These are phyloP conservation scores for Melieria picta DNA, from an alignment of 2,888 invertebrate species.

Conservation along the genomic window DNA sequence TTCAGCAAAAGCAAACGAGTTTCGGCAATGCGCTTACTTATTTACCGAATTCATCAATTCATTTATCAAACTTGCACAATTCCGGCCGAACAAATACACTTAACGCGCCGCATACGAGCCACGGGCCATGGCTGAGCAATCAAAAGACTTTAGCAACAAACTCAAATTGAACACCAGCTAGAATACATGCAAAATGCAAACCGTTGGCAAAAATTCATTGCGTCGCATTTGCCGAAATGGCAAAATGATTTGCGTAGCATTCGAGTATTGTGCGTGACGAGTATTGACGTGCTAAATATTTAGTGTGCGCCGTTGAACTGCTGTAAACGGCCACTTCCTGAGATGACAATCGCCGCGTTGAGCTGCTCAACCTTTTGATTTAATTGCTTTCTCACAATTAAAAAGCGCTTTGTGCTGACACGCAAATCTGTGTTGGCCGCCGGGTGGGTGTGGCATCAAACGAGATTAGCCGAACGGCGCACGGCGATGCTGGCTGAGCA, in stretches of 20 bases:
- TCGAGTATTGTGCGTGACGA: too few relatives aligned
- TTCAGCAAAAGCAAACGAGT: background rate
- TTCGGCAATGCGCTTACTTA: background rate
- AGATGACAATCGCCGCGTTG: background rate
- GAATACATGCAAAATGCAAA: too few relatives aligned
- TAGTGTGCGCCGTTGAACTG: background rate
- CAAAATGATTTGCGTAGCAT: too few relatives aligned
- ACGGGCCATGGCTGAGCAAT: too few relatives aligned
- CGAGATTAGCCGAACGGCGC: background rate
- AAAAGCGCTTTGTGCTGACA: constrained; percentile 14
- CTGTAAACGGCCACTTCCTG: constrained; percentile 23
- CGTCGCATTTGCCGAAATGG: too few relatives aligned
- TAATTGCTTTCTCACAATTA: constrained; percentile 20
- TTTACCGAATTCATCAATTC: too few relatives aligned
- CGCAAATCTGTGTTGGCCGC: background rate
- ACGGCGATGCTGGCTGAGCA: background rate
- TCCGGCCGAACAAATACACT: too few relatives aligned
- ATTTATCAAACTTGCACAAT: too few relatives aligned
- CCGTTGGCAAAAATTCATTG: too few relatives aligned
- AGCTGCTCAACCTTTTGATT: constrained; percentile 19
- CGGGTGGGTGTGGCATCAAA: too few relatives aligned
- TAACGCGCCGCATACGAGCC: too few relatives aligned
- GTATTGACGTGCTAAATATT: too few relatives aligned
- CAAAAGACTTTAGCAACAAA: constrained; percentile 13
- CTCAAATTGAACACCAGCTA: background rate